Conservation (phyloP, 2,113 vertebrate genomes). For the Bujurquina vittata region DNA sequence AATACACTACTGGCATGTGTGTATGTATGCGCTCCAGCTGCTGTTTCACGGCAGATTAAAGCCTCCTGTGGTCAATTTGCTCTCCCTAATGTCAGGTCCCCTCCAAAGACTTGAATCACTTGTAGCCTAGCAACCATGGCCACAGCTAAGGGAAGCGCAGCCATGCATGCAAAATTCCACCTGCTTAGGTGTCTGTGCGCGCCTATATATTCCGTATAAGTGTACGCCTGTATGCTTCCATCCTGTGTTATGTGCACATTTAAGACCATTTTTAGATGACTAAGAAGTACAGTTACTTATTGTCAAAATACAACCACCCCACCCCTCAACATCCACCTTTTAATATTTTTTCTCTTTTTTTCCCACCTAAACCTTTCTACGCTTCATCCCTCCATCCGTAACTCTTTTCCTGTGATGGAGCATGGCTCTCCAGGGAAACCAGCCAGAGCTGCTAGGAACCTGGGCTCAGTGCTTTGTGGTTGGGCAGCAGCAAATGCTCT, state of each 20-base stretch:
- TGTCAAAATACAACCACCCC: background rate
- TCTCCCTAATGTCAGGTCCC: slow-evolving; percentile 99
- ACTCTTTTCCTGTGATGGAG: slow-evolving; percentile 2
- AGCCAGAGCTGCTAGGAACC: background rate
- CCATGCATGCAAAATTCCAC: slow-evolving; percentile 98
- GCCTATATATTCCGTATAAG: slow-evolving; percentile 35
- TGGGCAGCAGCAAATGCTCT: slow-evolving; percentile 13
- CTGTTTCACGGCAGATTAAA: slow-evolving; percentile 96
- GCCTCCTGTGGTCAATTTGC: slow-evolving; percentile 99
- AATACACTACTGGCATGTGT: slow-evolving; percentile 66
- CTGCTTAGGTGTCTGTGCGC: slow-evolving; percentile 76
- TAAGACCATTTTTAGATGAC: background rate
- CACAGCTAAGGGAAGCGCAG: slow-evolving; percentile 88
- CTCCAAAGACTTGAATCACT: slow-evolving; percentile 88
- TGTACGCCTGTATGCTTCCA: background rate
- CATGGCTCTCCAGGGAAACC: background rate
- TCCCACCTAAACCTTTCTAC: background rate
- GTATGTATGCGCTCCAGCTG: slow-evolving; percentile 83
- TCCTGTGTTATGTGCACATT: background rate
- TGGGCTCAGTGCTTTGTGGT: slow-evolving; percentile 12
- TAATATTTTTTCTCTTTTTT: background rate
- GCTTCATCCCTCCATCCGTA: background rate
- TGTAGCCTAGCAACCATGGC: slow-evolving; percentile 96
- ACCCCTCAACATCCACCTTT: background rate
- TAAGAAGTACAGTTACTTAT: background rate